Conservation (phyloP, 1,140 invertebrate genomes). For the Tenebrio molitor region DNA sequence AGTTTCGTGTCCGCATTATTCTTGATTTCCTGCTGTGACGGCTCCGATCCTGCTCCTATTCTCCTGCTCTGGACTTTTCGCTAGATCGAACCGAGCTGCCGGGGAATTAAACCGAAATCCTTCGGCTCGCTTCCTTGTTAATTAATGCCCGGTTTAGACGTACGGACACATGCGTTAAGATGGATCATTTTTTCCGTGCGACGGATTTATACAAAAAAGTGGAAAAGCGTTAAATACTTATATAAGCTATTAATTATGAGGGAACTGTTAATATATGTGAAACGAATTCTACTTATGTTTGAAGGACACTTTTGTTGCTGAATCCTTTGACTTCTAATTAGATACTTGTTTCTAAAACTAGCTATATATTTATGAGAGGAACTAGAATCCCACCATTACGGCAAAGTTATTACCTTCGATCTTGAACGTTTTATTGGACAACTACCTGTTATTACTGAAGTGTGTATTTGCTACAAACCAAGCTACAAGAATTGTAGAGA, state of each 20-base stretch:
- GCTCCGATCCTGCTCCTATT: constrained; percentile 50
- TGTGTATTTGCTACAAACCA: no score
- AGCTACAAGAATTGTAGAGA: no score
- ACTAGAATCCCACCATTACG: background rate
- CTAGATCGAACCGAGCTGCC: constrained; percentile 30
- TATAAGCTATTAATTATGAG: constrained; percentile 57
- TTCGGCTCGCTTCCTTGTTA: background rate
- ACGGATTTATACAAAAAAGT: constrained; percentile 13
- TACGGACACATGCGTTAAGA: background rate
- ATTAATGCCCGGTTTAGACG: constrained; percentile 4
- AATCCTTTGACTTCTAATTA: constrained; percentile 49
- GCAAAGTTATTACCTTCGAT: no score
- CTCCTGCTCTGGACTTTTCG: constrained; percentile 40
- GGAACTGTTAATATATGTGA: constrained; percentile 54
- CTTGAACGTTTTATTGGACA: no score
- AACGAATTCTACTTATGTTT: constrained; percentile 55
- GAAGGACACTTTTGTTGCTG: constrained; percentile 54
- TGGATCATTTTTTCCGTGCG: constrained; percentile 9
- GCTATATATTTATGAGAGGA: constrained; percentile 5
- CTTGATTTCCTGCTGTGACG: constrained; percentile 66
- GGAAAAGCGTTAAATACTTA: constrained; percentile 50
- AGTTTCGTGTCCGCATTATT: constrained; percentile 68
- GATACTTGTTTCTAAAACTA: constrained; percentile 50
- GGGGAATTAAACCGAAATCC: constrained; percentile 21
- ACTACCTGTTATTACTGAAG: no score